Conservation (phyloP, 2,113 vertebrate species). For the Oncorhynchus nerka region DNA sequence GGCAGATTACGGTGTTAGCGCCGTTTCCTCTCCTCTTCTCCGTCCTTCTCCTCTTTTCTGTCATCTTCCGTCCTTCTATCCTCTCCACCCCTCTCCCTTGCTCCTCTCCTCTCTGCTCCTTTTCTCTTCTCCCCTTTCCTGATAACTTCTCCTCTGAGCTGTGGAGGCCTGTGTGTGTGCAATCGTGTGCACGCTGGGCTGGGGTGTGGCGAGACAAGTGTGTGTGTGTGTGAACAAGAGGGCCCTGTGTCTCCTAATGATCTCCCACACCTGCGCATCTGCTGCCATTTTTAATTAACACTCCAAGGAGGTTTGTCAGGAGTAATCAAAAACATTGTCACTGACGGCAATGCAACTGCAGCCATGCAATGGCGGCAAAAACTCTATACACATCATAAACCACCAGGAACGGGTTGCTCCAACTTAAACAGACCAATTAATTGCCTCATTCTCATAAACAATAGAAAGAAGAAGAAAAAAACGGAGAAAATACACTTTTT, state of each 20-base stretch:
- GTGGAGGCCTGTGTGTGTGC: neutral
- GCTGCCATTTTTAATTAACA: conserved; percentile 93
- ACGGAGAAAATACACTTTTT: no score
- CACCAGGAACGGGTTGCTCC: neutral
- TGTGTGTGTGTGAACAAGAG: conserved; percentile 53
- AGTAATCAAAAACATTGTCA: conserved; percentile 93
- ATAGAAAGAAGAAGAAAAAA: no score
- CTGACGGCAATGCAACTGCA: conserved; percentile 58
- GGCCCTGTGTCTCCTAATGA: conserved; percentile 73
- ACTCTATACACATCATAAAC: neutral
- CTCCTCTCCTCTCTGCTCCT: neutral
- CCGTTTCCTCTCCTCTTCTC: no score
- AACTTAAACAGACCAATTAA: no score
- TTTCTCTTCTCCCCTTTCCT: no score
- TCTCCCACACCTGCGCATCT: conserved; percentile 90
- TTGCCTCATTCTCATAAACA: no score
- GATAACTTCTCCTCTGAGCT: neutral
- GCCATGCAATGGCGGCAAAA: conserved; percentile 37
- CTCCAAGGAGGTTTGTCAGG: conserved; percentile 90
- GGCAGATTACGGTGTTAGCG: no score
- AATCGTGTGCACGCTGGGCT: no score
- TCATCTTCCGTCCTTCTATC: neutral
- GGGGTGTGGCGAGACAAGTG: no score
- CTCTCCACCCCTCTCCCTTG: neutral
- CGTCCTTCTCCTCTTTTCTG: neutral